phyloP scores from a whole-genome alignment of 2,888 invertebrate genomes.

The Syrphus vitripennis region DNA sequence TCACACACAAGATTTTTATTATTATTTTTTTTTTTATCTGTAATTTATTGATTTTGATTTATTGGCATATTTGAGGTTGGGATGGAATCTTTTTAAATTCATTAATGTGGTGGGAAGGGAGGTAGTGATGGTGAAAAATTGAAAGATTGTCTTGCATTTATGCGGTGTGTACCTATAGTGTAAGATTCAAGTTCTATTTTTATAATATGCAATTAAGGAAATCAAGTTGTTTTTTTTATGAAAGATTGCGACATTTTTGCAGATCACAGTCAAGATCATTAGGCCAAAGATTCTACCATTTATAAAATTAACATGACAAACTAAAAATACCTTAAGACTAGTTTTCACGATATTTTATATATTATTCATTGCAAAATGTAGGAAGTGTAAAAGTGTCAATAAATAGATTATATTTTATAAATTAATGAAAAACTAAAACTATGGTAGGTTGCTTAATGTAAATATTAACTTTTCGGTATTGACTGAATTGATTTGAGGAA shows the following conservation, averaged over 20 bases:
- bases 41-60: constrained; percentile 69
- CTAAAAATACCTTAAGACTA: background rate
- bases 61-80: constrained; percentile 48
- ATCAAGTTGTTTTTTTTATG: background rate
- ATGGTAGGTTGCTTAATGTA: too few species aligned
- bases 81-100: constrained; percentile 1
- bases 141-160: background rate
- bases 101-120: background rate
- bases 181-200: constrained; percentile 3
- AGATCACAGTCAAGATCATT: background rate
- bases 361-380: background rate
- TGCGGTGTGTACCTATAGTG: too few species aligned
- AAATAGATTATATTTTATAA: too few species aligned
- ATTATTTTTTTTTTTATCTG: background rate
- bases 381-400: background rate
- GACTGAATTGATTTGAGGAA: too few species aligned
- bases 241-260: background rate
- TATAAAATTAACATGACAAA: background rate
- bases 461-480: too few species aligned
- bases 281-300: background rate
- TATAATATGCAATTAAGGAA: background rate
- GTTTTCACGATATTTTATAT: background rate
- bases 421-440: too few species aligned
- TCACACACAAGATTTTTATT: constrained; percentile 38
- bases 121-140: constrained; percentile 23